Base-by-base conservation (phyloP, 2,888 invertebrate species). In the Exocentrus adspersus region DNA sequence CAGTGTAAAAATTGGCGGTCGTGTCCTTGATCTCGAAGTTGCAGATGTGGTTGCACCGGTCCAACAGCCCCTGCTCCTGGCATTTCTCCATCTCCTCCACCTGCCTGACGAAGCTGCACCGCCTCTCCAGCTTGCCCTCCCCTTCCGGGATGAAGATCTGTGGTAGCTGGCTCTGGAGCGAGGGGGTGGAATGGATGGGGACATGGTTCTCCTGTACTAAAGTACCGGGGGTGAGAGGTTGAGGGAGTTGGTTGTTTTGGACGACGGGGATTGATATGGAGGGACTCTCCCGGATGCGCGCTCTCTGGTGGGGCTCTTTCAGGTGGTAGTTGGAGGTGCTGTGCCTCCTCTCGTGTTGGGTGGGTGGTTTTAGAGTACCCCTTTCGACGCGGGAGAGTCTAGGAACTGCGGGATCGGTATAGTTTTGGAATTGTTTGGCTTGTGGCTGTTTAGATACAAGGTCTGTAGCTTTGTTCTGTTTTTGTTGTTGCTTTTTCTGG, bases 381-480 rank as follows among this genome's bases (percentile, higher is more conserved):
- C 82, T 68, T 82, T 86, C 84, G 73, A 83, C 83, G 78, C 81
- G 81, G 76, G 84, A 85, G 81, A 85, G 82, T 83, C 85, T 84
- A 80, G 82, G 85, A 82, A 85, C 84, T 50, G 83, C 83, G 65
- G 85, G 85, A 60, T 81, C 81, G 10, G 82, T 82, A 78, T 86
- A 84, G 78, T 86, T 86, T 78, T 86, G 86, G 78, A 86, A 87
- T 73, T 86, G 86, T 70, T 86, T 85, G 72, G 84, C 84, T 69
- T 80, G 82, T 17, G 72, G 78, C 57, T 70, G 75, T 64, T 77
- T 77, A 21, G 70, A 64, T 41, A 62, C 80, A 9, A 79, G 62
- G 41, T 80, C 84, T 81, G 84, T 75, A 80, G 84, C 82, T 85
- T 81, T 87, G 77, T 86, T 86, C 69, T 83, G 82, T 71, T 83